Base-by-base conservation (phyloP, 1,140 invertebrate species). In the Teleogryllus occipitalis region DNA sequence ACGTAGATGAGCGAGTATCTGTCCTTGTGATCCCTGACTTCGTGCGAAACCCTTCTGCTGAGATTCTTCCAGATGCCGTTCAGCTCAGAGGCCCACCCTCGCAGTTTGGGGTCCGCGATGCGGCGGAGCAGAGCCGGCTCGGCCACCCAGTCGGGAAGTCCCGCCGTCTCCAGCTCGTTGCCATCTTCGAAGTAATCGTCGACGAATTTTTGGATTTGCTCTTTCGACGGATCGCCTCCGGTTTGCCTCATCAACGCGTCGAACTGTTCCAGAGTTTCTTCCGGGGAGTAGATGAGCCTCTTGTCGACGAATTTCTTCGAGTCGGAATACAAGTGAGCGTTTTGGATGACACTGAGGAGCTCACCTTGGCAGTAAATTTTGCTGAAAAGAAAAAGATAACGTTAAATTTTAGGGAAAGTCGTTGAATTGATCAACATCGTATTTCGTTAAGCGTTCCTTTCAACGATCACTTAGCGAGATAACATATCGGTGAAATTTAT, bases 1-100 rank as follows among this genome's bases (percentile, higher is more conserved):
- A 96, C 89, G 79, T 92, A 93, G 78, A 96, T 90, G 78, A 95
- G 87, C 80, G 94, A 95, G 82, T 92, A 91, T 18, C 86, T 86
- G 18, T 92, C 88, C 0, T 90, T 91, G 83, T 93, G 83, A 6
- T 86, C 78, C 2, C 84, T 80, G 0, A 96, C 92, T 79, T 93
- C 90, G 0, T 87, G 81, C 46, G 89, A 89, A 12, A 93, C 89
- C 85, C 90, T 92, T 73, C 92, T 88, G 3, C 92, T 92, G 8
- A 97, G 84, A 80, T 86, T 89, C 72, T 91, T 91, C 95, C 95
- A 97, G 80, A 95, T 89, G 3, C 84, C 83, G 82, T 93, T 89
- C 8, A 93, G 85, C 78, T 89, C 84, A 82, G 86, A 87, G 0
- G 87, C 89, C 85, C 91, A 93, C 8, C 88, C 79, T 79, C 85